A percentile compares a stretch with the other conserved stretches of the same genome.
Evolutionary conservation across 2,797 vertebrate species (phyloP).

Genomic region (Fistularia commersonii): DNA sequence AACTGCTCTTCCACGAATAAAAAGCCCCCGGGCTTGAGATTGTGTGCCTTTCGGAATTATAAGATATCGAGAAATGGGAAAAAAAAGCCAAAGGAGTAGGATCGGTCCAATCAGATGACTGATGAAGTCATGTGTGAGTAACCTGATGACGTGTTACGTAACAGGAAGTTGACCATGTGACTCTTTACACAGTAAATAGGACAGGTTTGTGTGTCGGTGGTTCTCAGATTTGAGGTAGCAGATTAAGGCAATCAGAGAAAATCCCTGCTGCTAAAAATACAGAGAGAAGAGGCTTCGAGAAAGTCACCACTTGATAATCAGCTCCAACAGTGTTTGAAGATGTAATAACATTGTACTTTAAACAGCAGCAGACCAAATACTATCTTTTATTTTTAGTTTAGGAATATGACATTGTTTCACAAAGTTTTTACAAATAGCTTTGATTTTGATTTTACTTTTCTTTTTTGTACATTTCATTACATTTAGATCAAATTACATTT

Average conservation of each 20-base stretch:
- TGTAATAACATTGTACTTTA: no score
- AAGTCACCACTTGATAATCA: background rate
- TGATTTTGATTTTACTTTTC: background rate
- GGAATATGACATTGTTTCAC: no score
- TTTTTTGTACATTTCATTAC: background rate
- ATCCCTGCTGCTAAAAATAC: constrained; percentile 45
- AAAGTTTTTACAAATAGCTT: no score
- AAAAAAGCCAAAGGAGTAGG: no score
- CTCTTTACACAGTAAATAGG: constrained; percentile 5
- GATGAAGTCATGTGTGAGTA: constrained; percentile 5
- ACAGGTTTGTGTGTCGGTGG: constrained; percentile 6
- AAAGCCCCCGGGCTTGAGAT: no score
- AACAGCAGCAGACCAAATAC: no score
- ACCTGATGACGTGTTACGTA: constrained; percentile 8
- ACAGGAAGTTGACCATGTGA: background rate
- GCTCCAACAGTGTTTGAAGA: no score
- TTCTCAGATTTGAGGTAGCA: constrained; percentile 14
- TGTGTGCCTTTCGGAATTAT: no score
- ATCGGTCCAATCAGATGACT: background rate
- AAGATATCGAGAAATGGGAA: no score
- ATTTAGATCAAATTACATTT: no score
- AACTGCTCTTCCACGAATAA: no score
- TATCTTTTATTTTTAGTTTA: no score
- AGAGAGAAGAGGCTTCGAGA: background rate
- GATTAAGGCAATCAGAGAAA: constrained; percentile 33